phyloP scores from a whole-genome alignment of 2,113 vertebrate genomes.

The Orthonyx spaldingii region DNA sequence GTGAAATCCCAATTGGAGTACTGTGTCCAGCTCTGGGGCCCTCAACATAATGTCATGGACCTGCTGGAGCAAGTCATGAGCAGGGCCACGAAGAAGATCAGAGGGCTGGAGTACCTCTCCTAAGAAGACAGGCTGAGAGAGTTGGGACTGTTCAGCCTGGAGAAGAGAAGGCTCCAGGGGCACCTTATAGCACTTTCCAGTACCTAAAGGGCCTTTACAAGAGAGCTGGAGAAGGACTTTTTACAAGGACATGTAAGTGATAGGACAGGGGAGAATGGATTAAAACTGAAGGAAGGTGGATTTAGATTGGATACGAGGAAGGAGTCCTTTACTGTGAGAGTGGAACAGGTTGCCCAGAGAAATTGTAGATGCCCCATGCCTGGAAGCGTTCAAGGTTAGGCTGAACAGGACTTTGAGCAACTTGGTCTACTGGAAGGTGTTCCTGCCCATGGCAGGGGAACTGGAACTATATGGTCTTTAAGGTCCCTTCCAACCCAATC shows the following conservation, averaged over 20 bases:
- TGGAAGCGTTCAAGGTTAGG: not conserved
- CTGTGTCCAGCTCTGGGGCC: not conserved
- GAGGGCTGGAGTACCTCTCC: not conserved
- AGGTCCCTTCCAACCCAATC: not conserved
- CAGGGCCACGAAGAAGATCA: not conserved
- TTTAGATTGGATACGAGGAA: not conserved
- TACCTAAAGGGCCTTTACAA: not conserved
- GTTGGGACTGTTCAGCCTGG: not conserved
- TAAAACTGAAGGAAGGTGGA: not conserved
- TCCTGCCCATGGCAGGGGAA: not conserved
- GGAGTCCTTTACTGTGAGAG: not conserved
- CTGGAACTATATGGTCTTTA: not conserved
- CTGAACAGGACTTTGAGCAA: not conserved
- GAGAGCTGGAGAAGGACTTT: not conserved
- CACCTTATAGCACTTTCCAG: not conserved
- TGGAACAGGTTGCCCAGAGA: not conserved
- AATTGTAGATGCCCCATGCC: not conserved
- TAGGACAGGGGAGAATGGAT: not conserved
- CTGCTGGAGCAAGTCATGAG: not conserved
- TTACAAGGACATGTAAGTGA: no score
- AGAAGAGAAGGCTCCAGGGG: not conserved
- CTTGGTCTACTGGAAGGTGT: not conserved
- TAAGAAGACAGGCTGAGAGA: not conserved
- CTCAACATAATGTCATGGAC: not conserved
- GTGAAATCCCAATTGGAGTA: fast-evolving